Conservation (phyloP, 2,888 invertebrate genomes). For the Noctua comes region DNA sequence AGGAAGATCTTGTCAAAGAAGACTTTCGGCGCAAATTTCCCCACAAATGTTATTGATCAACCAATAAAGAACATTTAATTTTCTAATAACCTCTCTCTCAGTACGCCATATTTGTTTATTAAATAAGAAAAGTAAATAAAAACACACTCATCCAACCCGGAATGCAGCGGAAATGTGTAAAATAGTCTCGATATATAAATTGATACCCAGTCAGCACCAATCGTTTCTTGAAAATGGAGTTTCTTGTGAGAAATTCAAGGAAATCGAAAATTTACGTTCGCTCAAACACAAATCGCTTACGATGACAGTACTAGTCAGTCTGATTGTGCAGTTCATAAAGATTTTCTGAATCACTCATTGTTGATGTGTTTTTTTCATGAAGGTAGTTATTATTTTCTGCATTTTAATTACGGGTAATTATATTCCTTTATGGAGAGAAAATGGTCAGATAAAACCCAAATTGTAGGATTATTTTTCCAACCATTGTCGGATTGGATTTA, state of each 20-base stretch:
- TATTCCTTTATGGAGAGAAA: neutral
- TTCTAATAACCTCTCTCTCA: neutral
- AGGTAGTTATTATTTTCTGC: neutral
- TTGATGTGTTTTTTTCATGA: slow-evolving; percentile 12
- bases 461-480: neutral
- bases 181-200: slow-evolving; percentile 55
- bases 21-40: neutral
- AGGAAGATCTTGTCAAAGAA: neutral
- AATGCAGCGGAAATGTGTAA: slow-evolving; percentile 40
- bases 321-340: slow-evolving; percentile 22
- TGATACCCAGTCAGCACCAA: slow-evolving; percentile 57
- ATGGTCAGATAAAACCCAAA: neutral
- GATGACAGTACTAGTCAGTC: slow-evolving; percentile 28
- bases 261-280: slow-evolving; percentile 58
- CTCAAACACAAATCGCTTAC: slow-evolving; percentile 58
- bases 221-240: slow-evolving; percentile 58
- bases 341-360: slow-evolving; percentile 8
- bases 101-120: neutral
- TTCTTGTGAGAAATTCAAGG: slow-evolving; percentile 53
- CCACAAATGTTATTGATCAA: neutral
- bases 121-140: neutral
- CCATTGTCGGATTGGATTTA: neutral
- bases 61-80: neutral
- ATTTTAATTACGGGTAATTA: neutral
- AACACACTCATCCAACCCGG: neutral